Evolutionary conservation across 1,140 invertebrate genomes (phyloP).

Genomic region (Plutomurus gul): DNA sequence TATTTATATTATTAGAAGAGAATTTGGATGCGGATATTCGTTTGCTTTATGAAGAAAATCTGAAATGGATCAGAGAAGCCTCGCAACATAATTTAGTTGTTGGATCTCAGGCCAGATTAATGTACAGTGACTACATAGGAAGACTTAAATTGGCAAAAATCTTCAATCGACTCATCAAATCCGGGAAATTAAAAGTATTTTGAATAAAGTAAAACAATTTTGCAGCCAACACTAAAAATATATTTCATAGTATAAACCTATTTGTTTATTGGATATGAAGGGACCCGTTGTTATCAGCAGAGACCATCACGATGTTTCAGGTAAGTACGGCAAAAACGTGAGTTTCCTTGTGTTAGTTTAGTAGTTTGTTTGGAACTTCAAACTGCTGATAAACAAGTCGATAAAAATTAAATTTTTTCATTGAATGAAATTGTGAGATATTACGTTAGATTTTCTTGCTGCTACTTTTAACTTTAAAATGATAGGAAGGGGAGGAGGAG

Average conservation of each 20-base stretch:
- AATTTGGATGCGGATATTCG: constrained; percentile 55
- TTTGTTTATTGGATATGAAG: constrained; percentile 53
- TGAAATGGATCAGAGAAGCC: constrained; percentile 68
- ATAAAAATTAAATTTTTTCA: too few relatives aligned
- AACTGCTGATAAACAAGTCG: too few relatives aligned
- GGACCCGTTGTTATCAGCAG: constrained; percentile 68
- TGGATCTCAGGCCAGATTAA: constrained; percentile 68
- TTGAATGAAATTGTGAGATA: too few relatives aligned
- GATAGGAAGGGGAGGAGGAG: too few relatives aligned
- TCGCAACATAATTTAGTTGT: constrained; percentile 67
- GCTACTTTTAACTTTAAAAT: too few relatives aligned
- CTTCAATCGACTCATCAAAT: constrained; percentile 66
- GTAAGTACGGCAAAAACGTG: too few relatives aligned
- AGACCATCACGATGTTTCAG: constrained; percentile 74
- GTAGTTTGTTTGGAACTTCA: too few relatives aligned
- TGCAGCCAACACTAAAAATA: not conserved
- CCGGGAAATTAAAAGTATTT: too few relatives aligned
- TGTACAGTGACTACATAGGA: constrained; percentile 69
- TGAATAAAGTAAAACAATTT: constrained; percentile 51
- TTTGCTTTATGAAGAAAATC: constrained; percentile 68
- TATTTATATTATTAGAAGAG: not conserved
- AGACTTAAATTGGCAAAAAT: constrained; percentile 64
- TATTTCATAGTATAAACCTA: not conserved
- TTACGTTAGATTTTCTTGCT: too few relatives aligned
- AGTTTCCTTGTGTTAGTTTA: too few relatives aligned